Base-by-base conservation (phyloP, 1,140 invertebrate species). In the Macrotrachela quadricornifera region DNA sequence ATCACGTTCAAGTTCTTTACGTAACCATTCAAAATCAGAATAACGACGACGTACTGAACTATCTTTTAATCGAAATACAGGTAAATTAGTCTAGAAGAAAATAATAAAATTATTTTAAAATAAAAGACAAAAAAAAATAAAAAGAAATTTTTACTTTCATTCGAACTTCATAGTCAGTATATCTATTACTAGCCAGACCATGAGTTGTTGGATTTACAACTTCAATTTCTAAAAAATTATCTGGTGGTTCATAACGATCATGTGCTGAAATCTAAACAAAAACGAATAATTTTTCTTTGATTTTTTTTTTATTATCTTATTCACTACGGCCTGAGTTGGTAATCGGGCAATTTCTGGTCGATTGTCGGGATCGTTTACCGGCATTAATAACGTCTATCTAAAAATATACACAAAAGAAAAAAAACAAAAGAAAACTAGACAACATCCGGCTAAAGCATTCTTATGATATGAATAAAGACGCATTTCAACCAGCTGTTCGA, bases 181-280 rank as follows among this genome's bases (percentile, higher is more conserved):
- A 97, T 61, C 92, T 76, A 73, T 94, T 96, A 66, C 91, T 95
- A 1, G 66, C 66, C 59, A 94, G 80, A 58, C 88, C 88, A 63
- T 92, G 90, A 57, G 91, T 99, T 60, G 94, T 81, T 54, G 92
- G 90, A 76, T 96, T 94, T 63, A 88, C 80, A 60, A 99, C 87
- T 74, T 99, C 94, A 64, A 99, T 97, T 75, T 99, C 94, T 60
- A 99, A 77, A 70, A 99, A 97, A 75, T 99, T 99, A 6, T 91
- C 91, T 58, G 94, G 94, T 47, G 86, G 88, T 38, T 91, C 90
- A 71, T 99, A 30, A 30, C 21, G 2, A 4, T 30, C 21, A 30
- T 2, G 21, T 30, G 21, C 21, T 4, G n/a, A n/a, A n/a, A n/a
- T n/a, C n/a, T n/a, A n/a, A n/a, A n/a, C n/a, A n/a, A n/a, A n/a